phyloP scores from a whole-genome alignment of 2,888 invertebrate genomes.

The Andrena praecox region DNA sequence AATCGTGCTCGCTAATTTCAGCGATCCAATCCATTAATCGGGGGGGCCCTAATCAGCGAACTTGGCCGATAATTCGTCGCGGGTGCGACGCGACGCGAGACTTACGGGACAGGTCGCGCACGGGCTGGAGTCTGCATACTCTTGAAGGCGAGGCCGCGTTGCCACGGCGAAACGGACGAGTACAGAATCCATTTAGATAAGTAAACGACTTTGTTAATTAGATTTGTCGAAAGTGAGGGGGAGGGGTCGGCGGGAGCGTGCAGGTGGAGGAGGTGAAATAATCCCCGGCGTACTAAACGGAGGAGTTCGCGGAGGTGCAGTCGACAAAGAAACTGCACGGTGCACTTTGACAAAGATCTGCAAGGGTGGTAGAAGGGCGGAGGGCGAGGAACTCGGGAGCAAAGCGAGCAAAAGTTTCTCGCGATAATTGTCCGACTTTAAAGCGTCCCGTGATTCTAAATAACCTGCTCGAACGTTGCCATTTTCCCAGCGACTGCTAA shows the following conservation, averaged over 20 bases:
- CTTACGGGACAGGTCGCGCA: slow-evolving; percentile 4
- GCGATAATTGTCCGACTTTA: slow-evolving; percentile 64
- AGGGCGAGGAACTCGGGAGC: neutral
- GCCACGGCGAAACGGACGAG: slow-evolving; percentile 74
- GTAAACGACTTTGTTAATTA: slow-evolving; percentile 82
- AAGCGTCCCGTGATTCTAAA: slow-evolving; percentile 53
- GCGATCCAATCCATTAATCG: neutral
- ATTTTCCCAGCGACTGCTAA: slow-evolving; percentile 1
- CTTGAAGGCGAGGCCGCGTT: slow-evolving; percentile 32
- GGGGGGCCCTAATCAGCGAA: neutral
- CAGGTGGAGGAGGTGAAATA: slow-evolving; percentile 76
- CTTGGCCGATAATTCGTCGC: neutral
- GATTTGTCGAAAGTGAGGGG: slow-evolving; percentile 79
- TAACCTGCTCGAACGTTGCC: slow-evolving; percentile 54
- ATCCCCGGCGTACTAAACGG: slow-evolving; percentile 73
- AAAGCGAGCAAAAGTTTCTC: slow-evolving; percentile 59
- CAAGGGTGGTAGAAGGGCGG: slow-evolving; percentile 16
- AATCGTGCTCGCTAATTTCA: neutral
- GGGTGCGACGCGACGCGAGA: slow-evolving; percentile 2
- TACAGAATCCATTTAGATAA: slow-evolving; percentile 81
- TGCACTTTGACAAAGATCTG: slow-evolving; percentile 67
- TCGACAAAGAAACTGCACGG: slow-evolving; percentile 60
- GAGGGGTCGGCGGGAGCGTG: slow-evolving; percentile 45
- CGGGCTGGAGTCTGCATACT: slow-evolving; percentile 31
- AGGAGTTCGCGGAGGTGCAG: slow-evolving; percentile 60